Conservation (phyloP, 2,113 vertebrate genomes). For the Alosa alosa region DNA sequence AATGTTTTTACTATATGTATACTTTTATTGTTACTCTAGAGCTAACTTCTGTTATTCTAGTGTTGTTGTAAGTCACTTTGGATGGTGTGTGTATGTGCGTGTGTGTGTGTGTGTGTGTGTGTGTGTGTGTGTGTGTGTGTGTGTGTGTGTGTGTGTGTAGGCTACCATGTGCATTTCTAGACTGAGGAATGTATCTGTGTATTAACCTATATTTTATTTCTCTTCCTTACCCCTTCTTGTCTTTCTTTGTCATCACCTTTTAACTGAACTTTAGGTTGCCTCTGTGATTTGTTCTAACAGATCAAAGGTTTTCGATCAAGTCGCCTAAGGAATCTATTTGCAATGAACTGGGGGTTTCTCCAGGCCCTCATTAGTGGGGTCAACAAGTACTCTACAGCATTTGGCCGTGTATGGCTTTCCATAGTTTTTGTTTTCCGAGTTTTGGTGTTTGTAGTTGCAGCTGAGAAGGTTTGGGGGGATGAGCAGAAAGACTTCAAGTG, state of each 20-base stretch:
- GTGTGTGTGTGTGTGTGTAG: too few relatives aligned
- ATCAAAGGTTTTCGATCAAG: neutral
- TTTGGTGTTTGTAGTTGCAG: slow-evolving; percentile 90
- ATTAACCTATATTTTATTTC: neutral
- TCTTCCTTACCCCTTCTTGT: neutral
- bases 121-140: too few relatives aligned
- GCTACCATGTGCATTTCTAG: too few relatives aligned
- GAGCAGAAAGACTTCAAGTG: slow-evolving; percentile 94
- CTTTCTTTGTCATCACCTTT: neutral
- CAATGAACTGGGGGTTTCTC: slow-evolving; percentile 91
- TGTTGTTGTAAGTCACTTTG: too few relatives aligned
- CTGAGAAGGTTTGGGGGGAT: slow-evolving; percentile 88
- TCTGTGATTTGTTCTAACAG: neutral
- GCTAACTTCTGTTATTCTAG: too few relatives aligned
- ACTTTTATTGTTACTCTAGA: too few relatives aligned
- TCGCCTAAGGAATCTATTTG: neutral
- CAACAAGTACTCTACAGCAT: slow-evolving; percentile 93
- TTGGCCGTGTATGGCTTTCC: slow-evolving; percentile 92
- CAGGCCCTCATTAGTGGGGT: slow-evolving; percentile 85
- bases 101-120: too few relatives aligned
- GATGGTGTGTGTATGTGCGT: too few relatives aligned
- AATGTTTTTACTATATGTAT: too few relatives aligned
- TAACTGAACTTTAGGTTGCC: neutral
- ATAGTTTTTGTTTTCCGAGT: slow-evolving; percentile 92
- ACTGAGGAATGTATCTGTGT: neutral